phyloP scores from a whole-genome alignment of 2,888 invertebrate genomes.

The Calliopum simillimum region DNA sequence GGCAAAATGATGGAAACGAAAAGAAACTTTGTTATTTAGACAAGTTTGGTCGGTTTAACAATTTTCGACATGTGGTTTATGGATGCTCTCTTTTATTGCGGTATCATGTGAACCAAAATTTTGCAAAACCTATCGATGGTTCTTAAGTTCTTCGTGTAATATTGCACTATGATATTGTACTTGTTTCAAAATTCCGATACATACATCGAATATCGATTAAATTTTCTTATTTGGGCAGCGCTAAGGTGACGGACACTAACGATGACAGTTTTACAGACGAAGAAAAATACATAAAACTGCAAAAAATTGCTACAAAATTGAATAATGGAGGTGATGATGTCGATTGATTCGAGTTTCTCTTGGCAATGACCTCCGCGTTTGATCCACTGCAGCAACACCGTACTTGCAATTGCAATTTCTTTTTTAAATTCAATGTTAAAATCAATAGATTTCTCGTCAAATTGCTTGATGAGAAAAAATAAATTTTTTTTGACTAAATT shows the following conservation, averaged over 20 bases:
- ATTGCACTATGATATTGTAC: too few species aligned
- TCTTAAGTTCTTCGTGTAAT: too few species aligned
- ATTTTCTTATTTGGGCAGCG: too few species aligned
- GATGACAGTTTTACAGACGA: neutral
- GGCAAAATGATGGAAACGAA: too few species aligned
- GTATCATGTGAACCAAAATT: too few species aligned
- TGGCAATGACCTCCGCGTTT: conserved; percentile 32
- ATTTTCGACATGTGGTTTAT: too few species aligned
- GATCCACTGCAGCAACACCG: conserved; percentile 10
- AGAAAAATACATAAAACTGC: neutral
- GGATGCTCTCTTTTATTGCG: too few species aligned
- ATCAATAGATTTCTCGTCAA: neutral
- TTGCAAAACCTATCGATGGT: too few species aligned
- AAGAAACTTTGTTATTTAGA: too few species aligned
- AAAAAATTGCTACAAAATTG: neutral
- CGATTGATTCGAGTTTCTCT: neutral
- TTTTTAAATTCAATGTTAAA: neutral
- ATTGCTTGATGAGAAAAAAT: neutral
- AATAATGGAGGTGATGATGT: neutral
- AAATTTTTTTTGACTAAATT: conserved; percentile 5
- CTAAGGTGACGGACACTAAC: neutral
- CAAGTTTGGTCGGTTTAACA: too few species aligned
- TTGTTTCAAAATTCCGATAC: too few species aligned
- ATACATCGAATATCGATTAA: too few species aligned
- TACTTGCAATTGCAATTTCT: neutral